Evolutionary conservation across 2,888 invertebrate species (phyloP), one percentile per base, ranked within the genome.

Genomic region (Thereva nobilitata): DNA sequence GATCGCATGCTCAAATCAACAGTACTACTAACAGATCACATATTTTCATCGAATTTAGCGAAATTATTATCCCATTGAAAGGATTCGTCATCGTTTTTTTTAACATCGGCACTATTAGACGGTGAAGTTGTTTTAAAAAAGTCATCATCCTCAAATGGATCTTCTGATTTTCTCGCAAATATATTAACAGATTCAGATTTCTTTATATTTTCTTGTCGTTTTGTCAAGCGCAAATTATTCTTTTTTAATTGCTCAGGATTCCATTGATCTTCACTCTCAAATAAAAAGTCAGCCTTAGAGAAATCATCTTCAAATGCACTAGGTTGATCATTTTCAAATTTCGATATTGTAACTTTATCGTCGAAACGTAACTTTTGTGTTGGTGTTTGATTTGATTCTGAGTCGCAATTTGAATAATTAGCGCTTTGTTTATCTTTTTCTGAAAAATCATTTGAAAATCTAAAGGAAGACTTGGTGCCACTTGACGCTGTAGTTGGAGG

Each of bases 171-270:
- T 59, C 91, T 85, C 4, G 89, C 89, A 81, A 95, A 95, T 74
- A 95, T 95, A 79, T 94, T 93, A 6, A 93, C 89, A 4, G 93
- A 93, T 76, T 93, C 93, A 0, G 93, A 93, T 79, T 94, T 94
- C 75, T 91, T 91, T 55, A 93, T 87, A 75, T 89, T 86, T 65
- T 86, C 84, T 70, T 88, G 87, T 4, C 80, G 79, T 67, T 82
- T 65, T 42, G 57, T 41, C 3, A 37, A 37, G 10, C 52, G 42
- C 12, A 59, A 59, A 61, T 64, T 70, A 37, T 10, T 64, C 12
- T 57, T 73, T 52, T 66, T 68, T 50, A 53, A 34, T 47, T 70
- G 73, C 54, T 72, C 70, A 35, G 75, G 73, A 50, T 72, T 75
- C 75, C 79, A 76, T 67, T 77, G 75, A 67, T 79, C 67, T 79